Percentiles rank a stretch among this genome's conserved stretches.
phyloP scores from a whole-genome alignment of 2,797 vertebrate genomes.

The Orientallactaga sibirica region DNA sequence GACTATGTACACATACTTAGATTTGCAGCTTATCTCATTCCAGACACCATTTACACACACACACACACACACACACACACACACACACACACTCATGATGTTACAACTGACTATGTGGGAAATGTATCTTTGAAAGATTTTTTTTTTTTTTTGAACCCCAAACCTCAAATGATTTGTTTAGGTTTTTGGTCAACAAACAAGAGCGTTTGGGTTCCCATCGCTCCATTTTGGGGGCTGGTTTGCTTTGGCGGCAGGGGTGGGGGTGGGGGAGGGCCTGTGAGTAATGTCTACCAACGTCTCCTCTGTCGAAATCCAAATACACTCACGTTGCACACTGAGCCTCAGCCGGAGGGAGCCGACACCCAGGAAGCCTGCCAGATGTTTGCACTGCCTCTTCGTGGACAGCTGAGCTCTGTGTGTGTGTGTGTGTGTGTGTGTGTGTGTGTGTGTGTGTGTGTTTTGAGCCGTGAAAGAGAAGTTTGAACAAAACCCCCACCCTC shows the following conservation, averaged over 20 bases:
- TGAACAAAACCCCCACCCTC: slow-evolving; percentile 64
- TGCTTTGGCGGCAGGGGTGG: slow-evolving; percentile 48
- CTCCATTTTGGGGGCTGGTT: slow-evolving; percentile 32
- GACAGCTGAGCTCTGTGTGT: slow-evolving; percentile 65
- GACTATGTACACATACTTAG: slow-evolving; percentile 47
- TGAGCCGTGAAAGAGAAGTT: slow-evolving; percentile 68
- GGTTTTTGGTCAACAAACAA: slow-evolving; percentile 71
- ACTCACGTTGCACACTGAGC: slow-evolving; percentile 15
- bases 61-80: slow-evolving; percentile 38
- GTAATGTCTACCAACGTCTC: slow-evolving; percentile 68
- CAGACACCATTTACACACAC: slow-evolving; percentile 54
- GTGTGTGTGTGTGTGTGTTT: slow-evolving; percentile 71
- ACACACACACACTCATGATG: slow-evolving; percentile 34
- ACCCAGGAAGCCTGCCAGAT: slow-evolving; percentile 70
- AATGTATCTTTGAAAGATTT: slow-evolving; percentile 64
- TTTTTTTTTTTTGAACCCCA: slow-evolving; percentile 67
- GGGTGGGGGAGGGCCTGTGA: neutral
- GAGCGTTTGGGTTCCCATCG: slow-evolving; percentile 68
- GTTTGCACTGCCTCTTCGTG: slow-evolving; percentile 66
- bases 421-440: slow-evolving; percentile 75
- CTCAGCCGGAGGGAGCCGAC: slow-evolving; percentile 45
- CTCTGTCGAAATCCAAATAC: slow-evolving; percentile 70
- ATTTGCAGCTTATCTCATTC: slow-evolving; percentile 26
- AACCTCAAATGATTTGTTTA: slow-evolving; percentile 80
- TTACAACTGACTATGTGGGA: slow-evolving; percentile 54